Conservation (phyloP, 2,797 vertebrate species). For the Spinus olivaceus region DNA sequence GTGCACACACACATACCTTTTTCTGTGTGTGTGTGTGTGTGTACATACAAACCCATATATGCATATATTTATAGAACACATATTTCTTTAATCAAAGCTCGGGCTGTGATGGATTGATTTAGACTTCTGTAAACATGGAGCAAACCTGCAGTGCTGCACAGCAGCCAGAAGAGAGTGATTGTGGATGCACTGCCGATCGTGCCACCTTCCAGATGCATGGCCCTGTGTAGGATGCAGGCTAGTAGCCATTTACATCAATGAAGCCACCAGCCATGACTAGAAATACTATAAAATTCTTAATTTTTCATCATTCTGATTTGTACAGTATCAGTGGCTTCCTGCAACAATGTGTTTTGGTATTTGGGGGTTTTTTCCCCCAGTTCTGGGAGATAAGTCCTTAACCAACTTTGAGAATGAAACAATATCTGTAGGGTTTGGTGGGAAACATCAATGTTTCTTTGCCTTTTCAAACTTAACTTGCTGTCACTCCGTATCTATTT, state of each 20-base stretch:
- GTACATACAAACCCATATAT: neutral
- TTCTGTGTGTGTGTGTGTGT: neutral
- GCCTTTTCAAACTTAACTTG: neutral
- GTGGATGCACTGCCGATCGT: accelerated
- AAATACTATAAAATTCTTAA: neutral
- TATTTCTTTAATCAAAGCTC: neutral
- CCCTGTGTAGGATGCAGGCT: neutral
- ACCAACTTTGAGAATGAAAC: neutral
- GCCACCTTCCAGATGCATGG: neutral
- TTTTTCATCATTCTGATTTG: neutral
- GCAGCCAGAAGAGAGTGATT: neutral
- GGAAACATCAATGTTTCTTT: neutral
- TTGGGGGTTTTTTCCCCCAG: accelerated
- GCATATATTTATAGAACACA: neutral
- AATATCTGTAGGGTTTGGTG: neutral
- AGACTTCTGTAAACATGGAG: neutral
- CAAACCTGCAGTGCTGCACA: neutral
- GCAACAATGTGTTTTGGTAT: neutral
- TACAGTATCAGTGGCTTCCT: neutral
- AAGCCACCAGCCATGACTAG: neutral
- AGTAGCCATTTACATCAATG: neutral
- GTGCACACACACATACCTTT: accelerated
- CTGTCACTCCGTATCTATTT: neutral
- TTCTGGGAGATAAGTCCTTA: neutral
- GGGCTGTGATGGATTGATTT: neutral